These are phyloP conservation scores for Stegastes partitus DNA, from an alignment of 2,113 vertebrate genomes.

Conservation along the genomic window DNA sequence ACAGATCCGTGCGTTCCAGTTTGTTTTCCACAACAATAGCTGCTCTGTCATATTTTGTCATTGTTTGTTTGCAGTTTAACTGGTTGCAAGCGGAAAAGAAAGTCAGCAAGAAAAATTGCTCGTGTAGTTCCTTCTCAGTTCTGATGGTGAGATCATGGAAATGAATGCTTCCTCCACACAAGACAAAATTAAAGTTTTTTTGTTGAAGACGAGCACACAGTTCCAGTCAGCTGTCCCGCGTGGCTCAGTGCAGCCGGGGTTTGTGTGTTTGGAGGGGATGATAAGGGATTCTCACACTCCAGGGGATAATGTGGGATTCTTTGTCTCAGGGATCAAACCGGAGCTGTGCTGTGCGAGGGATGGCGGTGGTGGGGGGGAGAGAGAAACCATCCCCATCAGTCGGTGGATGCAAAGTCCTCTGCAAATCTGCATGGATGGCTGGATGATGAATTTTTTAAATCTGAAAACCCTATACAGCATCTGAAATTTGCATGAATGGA, in stretches of 20 bases:
- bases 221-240: conserved; percentile 20
- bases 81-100: conserved; percentile 11
- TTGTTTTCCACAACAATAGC: conserved; percentile 19
- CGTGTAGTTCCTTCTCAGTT: not conserved
- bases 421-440: conserved; percentile 21
- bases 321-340: conserved; percentile 51
- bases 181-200: conserved; percentile 22
- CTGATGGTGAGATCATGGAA: not conserved
- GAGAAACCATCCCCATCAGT: conserved; percentile 14
- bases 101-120: not conserved
- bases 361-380: too few species aligned
- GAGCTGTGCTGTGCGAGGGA: not conserved
- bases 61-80: not conserved
- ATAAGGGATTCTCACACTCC: conserved; percentile 48
- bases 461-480: not conserved
- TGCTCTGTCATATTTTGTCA: not conserved
- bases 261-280: conserved; percentile 47
- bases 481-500: conserved; percentile 9
- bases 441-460: conserved; percentile 26
- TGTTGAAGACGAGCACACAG: not conserved
- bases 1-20: not conserved
- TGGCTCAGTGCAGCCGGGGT: conserved; percentile 6
- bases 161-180: not conserved
- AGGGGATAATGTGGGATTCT: conserved; percentile 57
- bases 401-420: conserved; percentile 27